Base-by-base conservation (phyloP, 2,113 vertebrate genomes). In the Colinus virginianus region DNA sequence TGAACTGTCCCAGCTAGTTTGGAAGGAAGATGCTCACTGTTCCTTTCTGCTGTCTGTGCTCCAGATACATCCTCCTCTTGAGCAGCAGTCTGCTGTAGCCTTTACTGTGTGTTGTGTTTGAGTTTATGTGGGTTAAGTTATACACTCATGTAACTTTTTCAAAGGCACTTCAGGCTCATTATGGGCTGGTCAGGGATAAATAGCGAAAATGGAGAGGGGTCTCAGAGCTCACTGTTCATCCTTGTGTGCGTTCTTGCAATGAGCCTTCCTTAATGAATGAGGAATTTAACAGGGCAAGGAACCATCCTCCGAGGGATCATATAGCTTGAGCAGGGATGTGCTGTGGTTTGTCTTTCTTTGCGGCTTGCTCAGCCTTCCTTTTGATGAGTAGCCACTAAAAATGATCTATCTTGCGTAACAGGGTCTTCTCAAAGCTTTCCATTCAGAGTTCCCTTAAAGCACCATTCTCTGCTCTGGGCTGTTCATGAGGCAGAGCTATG, bases 371-470 rank as follows among this genome's bases (percentile, higher is more conserved):
- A 78, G 87, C 59, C 67, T 94, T 88, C 55, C 81, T 90, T 93
- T 95, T 70, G 87, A 91, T 93, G 87, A 96, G 59, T 49, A 80
- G 68, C 67, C 68, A 28, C 91, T 77, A 67, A 85, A 93, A 85
- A 77, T 77, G 34, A 68, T 56, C 25, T 66, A 13, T 30, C 89
- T 64, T 92, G 71, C 64, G 17, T 80, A 84, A 84, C 63, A 77
- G 15, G 43, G 59, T 82, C 63, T 84, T 83, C 79, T 90, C 70
- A 51, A 22, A 84, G 67, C 58, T 90, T 38, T 40, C 26, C 78
- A 13, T 40, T 78, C 93, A 78, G 82, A 88, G 69, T 84, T 90
- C 45, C 59, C 71, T 89, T 34, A 30, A 58, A 85, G 61, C 78
- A 13, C n/a, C 77, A 36, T 5, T 85, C 78, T 63, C 28, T 63